These are phyloP conservation scores for Myodes glareolus DNA, from an alignment of 2,113 vertebrate genomes.

Conservation along the genomic window DNA sequence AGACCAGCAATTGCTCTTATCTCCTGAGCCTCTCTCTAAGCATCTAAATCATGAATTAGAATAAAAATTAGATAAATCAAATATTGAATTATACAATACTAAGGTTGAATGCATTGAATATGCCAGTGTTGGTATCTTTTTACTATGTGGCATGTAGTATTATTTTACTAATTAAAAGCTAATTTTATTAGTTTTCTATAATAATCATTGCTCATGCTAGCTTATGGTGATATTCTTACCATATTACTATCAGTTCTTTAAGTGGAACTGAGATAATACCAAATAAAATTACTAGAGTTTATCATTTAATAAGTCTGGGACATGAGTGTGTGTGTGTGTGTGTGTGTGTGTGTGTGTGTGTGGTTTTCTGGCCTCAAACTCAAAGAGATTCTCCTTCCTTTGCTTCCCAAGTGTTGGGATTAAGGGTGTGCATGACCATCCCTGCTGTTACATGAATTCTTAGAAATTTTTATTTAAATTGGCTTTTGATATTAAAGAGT, in stretches of 20 bases:
- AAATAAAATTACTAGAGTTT: conserved; percentile 37
- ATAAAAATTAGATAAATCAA: conserved; percentile 4
- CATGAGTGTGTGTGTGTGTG: not conserved
- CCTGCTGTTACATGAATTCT: not conserved
- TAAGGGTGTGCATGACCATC: not conserved
- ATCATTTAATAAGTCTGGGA: conserved; percentile 14
- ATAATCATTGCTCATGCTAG: conserved; percentile 27
- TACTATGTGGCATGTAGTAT: not conserved
- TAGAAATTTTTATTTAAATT: conserved; percentile 22
- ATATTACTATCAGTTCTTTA: conserved; percentile 27
- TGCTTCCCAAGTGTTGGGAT: not conserved
- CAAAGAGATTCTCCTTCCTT: not conserved
- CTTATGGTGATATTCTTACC: conserved; percentile 42
- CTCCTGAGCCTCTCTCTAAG: not conserved
- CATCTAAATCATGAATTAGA: conserved; percentile 4
- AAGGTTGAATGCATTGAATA: conserved; percentile 7
- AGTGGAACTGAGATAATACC: not conserved
- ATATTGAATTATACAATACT: conserved; percentile 38
- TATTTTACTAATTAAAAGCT: too few species aligned
- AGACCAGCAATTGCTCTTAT: not conserved
- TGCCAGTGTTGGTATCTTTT: conserved; percentile 53
- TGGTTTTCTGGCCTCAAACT: not conserved
- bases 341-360: not conserved
- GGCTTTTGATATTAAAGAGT: not conserved
- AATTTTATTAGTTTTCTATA: conserved; percentile 61